Evolutionary conservation across 2,797 vertebrate species (phyloP).

Genomic region (Poeciliopsis gracilis): DNA sequence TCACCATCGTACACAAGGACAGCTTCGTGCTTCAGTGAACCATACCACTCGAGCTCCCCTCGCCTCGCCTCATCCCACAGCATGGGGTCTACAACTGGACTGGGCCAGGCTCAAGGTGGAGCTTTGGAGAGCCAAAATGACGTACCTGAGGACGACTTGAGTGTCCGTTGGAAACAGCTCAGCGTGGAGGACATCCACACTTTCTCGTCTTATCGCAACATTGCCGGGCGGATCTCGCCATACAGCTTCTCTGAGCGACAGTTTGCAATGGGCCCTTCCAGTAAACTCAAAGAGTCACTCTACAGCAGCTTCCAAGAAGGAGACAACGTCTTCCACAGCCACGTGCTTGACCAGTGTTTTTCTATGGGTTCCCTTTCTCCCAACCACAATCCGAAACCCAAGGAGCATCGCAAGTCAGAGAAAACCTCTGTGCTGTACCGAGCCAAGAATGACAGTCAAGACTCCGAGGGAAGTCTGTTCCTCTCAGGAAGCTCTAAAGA

Average conservation of each 20-base stretch:
- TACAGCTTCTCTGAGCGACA: slow-evolving; percentile 89
- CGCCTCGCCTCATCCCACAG: slow-evolving; percentile 84
- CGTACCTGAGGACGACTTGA: slow-evolving; percentile 82
- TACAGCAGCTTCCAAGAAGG: slow-evolving; percentile 92
- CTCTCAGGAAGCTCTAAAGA: slow-evolving; percentile 88
- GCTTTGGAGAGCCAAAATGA: slow-evolving; percentile 76
- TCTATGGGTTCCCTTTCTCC: slow-evolving; percentile 72
- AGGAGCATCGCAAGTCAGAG: slow-evolving; percentile 82
- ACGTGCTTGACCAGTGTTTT: slow-evolving; percentile 85
- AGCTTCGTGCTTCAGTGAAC: slow-evolving; percentile 86
- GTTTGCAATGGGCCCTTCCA: slow-evolving; percentile 82
- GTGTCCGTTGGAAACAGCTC: slow-evolving; percentile 88
- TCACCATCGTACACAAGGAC: slow-evolving; percentile 85
- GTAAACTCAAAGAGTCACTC: slow-evolving; percentile 84
- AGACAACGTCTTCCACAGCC: slow-evolving; percentile 86
- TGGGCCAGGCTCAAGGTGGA: slow-evolving; percentile 60
- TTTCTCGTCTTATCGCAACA: slow-evolving; percentile 80
- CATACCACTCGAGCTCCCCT: slow-evolving; percentile 87
- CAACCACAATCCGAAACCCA: slow-evolving; percentile 69
- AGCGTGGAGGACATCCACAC: slow-evolving; percentile 91
- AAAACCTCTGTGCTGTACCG: slow-evolving; percentile 79
- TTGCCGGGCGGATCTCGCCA: slow-evolving; percentile 81
- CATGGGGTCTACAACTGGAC: slow-evolving; percentile 78
- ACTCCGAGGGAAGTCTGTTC: slow-evolving; percentile 84
- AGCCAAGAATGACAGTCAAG: slow-evolving; percentile 84